Evolutionary conservation across 1,140 invertebrate genomes (phyloP).

Genomic region (Oryzaephilus surinamensis): DNA sequence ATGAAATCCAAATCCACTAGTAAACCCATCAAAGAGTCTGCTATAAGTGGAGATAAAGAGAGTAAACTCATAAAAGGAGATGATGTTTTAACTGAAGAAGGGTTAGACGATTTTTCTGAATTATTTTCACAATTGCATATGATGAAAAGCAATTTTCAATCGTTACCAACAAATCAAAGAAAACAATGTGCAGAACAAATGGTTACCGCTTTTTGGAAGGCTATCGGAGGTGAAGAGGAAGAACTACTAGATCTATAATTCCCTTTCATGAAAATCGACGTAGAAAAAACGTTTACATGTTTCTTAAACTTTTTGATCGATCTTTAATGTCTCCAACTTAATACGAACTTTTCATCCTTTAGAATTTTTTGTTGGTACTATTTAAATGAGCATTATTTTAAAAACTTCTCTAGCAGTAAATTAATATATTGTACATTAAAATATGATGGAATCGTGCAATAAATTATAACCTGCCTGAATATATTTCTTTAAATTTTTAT

Average conservation of each 20-base stretch:
- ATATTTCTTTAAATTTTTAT: too few species aligned
- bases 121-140: slow-evolving; percentile 50
- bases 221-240: slow-evolving; percentile 63
- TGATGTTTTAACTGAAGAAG: slow-evolving; percentile 39
- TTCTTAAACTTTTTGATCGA: too few species aligned
- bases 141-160: slow-evolving; percentile 58
- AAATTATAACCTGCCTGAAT: too few species aligned
- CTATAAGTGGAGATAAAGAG: slow-evolving; percentile 2
- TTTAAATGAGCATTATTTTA: too few species aligned
- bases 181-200: slow-evolving; percentile 65
- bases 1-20: slow-evolving; percentile 47
- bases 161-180: slow-evolving; percentile 50
- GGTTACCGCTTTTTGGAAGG: slow-evolving; percentile 67
- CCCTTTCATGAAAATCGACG: not conserved
- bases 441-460: too few species aligned
- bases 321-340: too few species aligned
- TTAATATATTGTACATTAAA: too few species aligned
- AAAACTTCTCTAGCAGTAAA: too few species aligned
- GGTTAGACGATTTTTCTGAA: slow-evolving; percentile 46
- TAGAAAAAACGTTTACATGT: not conserved
- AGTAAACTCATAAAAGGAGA: slow-evolving; percentile 25
- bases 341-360: too few species aligned
- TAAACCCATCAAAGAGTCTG: not conserved
- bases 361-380: too few species aligned
- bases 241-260: slow-evolving; percentile 35